Evolutionary conservation across 2,113 vertebrate genomes (phyloP).

Genomic region (Cheilinus undulatus): DNA sequence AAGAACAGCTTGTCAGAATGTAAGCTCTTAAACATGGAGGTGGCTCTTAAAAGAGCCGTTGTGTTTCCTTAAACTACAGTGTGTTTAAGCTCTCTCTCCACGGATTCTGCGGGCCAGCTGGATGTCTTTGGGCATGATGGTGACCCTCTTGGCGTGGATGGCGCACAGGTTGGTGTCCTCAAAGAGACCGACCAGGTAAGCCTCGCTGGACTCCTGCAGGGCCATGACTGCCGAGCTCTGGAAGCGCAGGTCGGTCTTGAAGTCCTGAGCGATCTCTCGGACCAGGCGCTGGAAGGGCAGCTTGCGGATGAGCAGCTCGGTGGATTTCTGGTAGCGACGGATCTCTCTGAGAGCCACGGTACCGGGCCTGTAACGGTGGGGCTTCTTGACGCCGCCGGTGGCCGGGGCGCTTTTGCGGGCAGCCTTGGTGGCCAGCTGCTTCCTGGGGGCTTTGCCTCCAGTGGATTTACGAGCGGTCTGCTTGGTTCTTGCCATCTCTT

Average conservation of each 20-base stretch:
- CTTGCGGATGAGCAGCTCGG: slow-evolving; percentile 70
- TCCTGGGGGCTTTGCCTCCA: slow-evolving; percentile 62
- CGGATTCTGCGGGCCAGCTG: slow-evolving; percentile 77
- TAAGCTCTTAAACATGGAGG: too few species aligned
- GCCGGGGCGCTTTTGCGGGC: slow-evolving; percentile 68
- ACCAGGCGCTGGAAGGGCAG: slow-evolving; percentile 72
- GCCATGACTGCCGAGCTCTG: slow-evolving; percentile 76
- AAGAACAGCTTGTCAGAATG: too few species aligned
- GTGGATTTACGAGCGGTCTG: slow-evolving; percentile 61
- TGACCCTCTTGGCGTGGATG: slow-evolving; percentile 86
- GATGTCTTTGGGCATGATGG: slow-evolving; percentile 86
- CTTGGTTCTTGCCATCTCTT: slow-evolving; percentile 66
- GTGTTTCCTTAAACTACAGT: too few species aligned
- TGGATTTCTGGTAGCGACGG: slow-evolving; percentile 73
- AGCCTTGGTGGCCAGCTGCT: slow-evolving; percentile 68
- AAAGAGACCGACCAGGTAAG: slow-evolving; percentile 85
- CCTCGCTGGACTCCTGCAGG: slow-evolving; percentile 85
- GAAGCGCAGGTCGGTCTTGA: slow-evolving; percentile 74
- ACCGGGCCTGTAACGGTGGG: slow-evolving; percentile 71
- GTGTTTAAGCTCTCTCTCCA: too few species aligned
- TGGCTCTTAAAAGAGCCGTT: too few species aligned
- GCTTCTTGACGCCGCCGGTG: slow-evolving; percentile 71
- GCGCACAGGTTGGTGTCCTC: slow-evolving; percentile 87
- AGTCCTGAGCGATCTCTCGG: slow-evolving; percentile 70
- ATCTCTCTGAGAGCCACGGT: slow-evolving; percentile 72